These are phyloP conservation scores for Notoglanidium macrostoma DNA, from an alignment of 2,797 vertebrate species.

Conservation along the genomic window DNA sequence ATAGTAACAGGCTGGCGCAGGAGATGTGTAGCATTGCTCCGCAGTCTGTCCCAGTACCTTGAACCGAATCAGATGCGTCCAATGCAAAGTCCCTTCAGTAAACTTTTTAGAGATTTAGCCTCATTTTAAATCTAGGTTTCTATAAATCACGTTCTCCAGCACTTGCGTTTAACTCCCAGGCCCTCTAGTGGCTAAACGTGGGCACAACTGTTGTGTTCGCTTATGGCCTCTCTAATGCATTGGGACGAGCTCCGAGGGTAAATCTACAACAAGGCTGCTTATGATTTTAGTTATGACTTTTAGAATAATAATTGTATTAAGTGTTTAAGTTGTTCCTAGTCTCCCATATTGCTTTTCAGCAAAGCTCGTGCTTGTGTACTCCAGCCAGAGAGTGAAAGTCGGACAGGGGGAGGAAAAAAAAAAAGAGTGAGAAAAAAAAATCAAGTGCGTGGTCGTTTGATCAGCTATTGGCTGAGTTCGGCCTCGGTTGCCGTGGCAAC, in stretches of 20 bases:
- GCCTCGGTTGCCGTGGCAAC: conserved; percentile 50
- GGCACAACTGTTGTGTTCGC: not conserved
- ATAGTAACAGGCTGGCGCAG: conserved; percentile 46
- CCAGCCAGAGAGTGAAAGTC: conserved; percentile 20
- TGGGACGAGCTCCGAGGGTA: not conserved
- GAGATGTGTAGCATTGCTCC: conserved; percentile 11
- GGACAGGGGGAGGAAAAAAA: conserved; percentile 7
- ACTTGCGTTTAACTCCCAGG: not conserved
- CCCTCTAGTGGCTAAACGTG: conserved; percentile 48
- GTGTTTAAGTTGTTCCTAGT: not conserved
- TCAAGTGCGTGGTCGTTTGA: conserved; percentile 45
- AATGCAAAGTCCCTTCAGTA: not conserved
- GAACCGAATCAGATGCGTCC: not conserved
- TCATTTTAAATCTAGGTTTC: conserved; percentile 4
- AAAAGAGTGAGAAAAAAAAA: conserved; percentile 27
- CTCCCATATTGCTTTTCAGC: not conserved
- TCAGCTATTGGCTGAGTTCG: conserved; percentile 48
- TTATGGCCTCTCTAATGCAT: not conserved
- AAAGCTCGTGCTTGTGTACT: not conserved
- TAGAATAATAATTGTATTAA: not conserved
- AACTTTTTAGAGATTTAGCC: conserved; percentile 14
- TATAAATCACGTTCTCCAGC: not conserved
- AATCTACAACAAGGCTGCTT: not conserved
- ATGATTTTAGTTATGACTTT: not conserved
- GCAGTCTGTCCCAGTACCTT: conserved; percentile 1